Conservation (phyloP, 2,888 invertebrate species). For the Adelognathus sp. region DNA sequence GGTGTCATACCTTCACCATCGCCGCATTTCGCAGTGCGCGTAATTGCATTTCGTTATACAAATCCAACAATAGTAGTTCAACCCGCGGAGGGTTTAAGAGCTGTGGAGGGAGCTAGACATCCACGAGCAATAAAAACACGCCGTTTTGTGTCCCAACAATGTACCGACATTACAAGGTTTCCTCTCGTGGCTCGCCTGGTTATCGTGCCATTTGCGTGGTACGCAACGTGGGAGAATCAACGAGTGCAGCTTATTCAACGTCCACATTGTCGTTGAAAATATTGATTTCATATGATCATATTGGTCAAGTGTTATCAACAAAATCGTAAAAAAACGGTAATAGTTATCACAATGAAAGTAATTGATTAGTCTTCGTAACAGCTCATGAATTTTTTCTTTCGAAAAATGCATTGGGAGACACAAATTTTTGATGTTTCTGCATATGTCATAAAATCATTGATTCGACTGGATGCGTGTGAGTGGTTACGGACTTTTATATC, state of each 20-base stretch:
- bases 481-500: no score
- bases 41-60: slow-evolving; percentile 56
- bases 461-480: no score
- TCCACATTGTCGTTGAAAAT: no score
- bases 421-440: no score
- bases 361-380: no score
- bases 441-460: no score
- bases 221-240: background rate
- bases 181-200: background rate
- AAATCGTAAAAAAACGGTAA: no score
- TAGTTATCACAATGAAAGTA: no score
- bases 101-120: slow-evolving; percentile 36
- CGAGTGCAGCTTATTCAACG: background rate
- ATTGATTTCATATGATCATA: background rate
- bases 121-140: slow-evolving; percentile 58
- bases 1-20: slow-evolving; percentile 37
- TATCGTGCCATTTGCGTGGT: background rate
- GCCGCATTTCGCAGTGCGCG: slow-evolving; percentile 12
- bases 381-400: no score
- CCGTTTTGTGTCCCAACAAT: slow-evolving; percentile 62
- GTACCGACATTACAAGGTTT: slow-evolving; percentile 26
- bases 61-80: slow-evolving; percentile 54
- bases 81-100: background rate
- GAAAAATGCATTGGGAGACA: no score
- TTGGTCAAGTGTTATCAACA: background rate